Base-by-base conservation (phyloP, 2,113 vertebrate genomes). In the Clupea harengus region DNA sequence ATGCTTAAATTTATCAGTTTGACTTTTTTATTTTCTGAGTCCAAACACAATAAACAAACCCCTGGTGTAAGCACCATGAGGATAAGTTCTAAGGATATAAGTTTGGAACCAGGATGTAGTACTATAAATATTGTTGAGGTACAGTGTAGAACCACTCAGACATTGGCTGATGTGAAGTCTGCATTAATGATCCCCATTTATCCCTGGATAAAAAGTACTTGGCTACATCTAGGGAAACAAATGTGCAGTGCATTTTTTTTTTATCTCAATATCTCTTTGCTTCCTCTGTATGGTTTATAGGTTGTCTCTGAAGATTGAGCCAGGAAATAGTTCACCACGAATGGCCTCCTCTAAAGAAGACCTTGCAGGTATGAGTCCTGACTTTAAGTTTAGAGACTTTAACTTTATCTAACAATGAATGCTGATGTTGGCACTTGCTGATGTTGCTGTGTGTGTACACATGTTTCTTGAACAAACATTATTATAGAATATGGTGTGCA, bases 341-440 rank as follows among this genome's bases (percentile, higher is more conserved):
- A 95, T 98, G 32, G 95, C 96, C 84, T 97, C 97, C 9, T 98
- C 97, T 84, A 98, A 97, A 92, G 97, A 98, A 95, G 97, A 98
- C 88, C 93, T 98, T 75, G 94, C 97, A 96, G 97, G 97, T 98
- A 96, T 85, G 88, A 78, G 13, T 39, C 10, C 39, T 39, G 39
- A 39, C 39, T 39, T 39, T 13, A 2, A 5, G 11, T 15, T 28
- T 75, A 39, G 39, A 39, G 39, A 39, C 25, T 20, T 10, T 28
- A 78, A 15, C 13, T 32, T 17, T 39, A 32, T 44, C 28, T 25
- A 67, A 39, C 32, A 17, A 78, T 78, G 25, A 78, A 39, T 44
- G 28, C 25, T 78, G 13, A 32, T 15, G 28, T 78, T 13, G 72
- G 32, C 39, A 11, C 28, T 78, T 78, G 28, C 28, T 39, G 39